Conservation (phyloP, 1,140 invertebrate species). For the Drosophila triauraria region DNA sequence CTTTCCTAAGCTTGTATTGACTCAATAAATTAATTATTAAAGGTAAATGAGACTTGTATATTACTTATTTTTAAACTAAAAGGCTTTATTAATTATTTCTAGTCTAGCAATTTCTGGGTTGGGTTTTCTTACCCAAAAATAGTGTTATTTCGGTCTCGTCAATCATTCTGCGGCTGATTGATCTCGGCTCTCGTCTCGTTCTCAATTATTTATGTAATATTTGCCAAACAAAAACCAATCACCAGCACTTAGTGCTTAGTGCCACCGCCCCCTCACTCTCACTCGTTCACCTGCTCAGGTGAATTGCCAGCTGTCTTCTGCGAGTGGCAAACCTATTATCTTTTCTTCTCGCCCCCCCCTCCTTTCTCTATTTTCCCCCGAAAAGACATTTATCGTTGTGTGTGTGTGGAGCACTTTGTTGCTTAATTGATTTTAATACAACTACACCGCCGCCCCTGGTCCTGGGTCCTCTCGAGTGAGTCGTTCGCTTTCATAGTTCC, state of each 20-base stretch:
- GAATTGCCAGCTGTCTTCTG: slow-evolving; percentile 51
- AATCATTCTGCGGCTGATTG: slow-evolving; percentile 22
- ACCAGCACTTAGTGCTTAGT: slow-evolving; percentile 38
- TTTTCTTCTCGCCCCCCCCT: slow-evolving; percentile 30
- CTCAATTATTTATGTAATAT: slow-evolving; percentile 49
- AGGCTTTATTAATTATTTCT: background rate
- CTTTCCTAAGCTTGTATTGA: background rate
- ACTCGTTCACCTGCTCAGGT: slow-evolving; percentile 27
- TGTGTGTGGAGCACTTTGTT: slow-evolving; percentile 79
- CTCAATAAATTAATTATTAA: background rate
- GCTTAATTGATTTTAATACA: slow-evolving; percentile 81
- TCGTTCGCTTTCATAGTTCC: slow-evolving; percentile 57
- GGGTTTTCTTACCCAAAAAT: background rate
- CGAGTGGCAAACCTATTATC: slow-evolving; percentile 81
- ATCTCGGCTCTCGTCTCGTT: background rate
- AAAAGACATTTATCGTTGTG: slow-evolving; percentile 70
- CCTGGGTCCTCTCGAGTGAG: slow-evolving; percentile 18
- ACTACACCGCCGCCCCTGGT: slow-evolving; percentile 33
- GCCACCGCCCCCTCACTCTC: background rate
- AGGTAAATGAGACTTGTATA: background rate
- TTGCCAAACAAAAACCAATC: slow-evolving; percentile 54
- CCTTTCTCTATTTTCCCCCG: background rate
- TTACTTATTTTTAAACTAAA: background rate
- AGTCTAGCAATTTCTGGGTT: background rate
- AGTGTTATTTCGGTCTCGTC: background rate